Evolutionary conservation across 2,888 invertebrate species (phyloP).

Genomic region (Macaria notata): DNA sequence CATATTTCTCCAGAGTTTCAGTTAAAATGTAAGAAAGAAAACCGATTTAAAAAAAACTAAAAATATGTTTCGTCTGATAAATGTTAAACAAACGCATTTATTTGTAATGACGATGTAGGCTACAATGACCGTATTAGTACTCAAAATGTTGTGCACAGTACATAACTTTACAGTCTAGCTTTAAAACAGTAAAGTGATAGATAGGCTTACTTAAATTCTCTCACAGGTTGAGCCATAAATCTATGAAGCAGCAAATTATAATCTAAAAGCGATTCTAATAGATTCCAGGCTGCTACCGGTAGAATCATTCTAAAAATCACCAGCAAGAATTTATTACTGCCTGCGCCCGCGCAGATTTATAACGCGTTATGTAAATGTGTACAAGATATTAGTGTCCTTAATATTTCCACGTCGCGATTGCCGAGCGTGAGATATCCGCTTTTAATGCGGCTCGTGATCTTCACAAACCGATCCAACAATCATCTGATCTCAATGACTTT

Average conservation of each 20-base stretch:
- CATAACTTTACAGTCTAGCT: no score
- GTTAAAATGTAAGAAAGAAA: no score
- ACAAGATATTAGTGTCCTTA: slow-evolving; percentile 78
- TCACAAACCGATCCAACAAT: slow-evolving; percentile 56
- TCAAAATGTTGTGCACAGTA: no score
- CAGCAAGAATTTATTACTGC: slow-evolving; percentile 70
- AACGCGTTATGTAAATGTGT: slow-evolving; percentile 77
- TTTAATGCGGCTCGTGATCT: slow-evolving; percentile 53
- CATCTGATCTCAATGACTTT: slow-evolving; percentile 36
- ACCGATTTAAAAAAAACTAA: no score
- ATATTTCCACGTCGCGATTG: slow-evolving; percentile 78
- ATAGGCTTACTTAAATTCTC: background rate
- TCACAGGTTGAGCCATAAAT: slow-evolving; percentile 16
- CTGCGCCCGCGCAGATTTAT: slow-evolving; percentile 66
- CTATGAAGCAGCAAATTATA: slow-evolving; percentile 19
- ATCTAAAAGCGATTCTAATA: slow-evolving; percentile 21
- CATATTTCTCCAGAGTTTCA: no score
- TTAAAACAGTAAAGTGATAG: no score
- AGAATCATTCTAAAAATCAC: slow-evolving; percentile 28
- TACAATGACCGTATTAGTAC: no score
- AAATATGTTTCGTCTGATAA: no score
- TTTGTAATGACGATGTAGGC: no score
- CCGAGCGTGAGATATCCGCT: slow-evolving; percentile 66
- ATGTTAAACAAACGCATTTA: no score
- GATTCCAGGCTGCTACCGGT: slow-evolving; percentile 22